These are phyloP conservation scores for Bedellia somnulentella DNA, from an alignment of 2,888 invertebrate genomes.

Conservation along the genomic window DNA sequence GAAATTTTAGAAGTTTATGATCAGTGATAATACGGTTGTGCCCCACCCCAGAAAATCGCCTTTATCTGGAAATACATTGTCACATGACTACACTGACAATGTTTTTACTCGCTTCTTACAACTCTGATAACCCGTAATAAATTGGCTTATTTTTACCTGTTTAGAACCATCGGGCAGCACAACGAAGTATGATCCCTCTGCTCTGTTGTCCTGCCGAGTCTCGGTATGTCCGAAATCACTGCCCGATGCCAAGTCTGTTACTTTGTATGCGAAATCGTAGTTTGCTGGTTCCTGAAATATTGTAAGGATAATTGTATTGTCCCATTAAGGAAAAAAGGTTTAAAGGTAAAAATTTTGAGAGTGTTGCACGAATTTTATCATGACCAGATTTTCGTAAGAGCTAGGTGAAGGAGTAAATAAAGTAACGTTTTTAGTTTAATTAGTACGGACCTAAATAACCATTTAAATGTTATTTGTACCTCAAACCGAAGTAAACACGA, in stretches of 20 bases:
- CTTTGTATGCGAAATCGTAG: constrained; percentile 69
- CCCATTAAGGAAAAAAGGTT: not conserved
- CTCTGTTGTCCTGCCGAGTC: constrained; percentile 62
- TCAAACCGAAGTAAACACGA: too few species aligned
- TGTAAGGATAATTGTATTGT: not conserved
- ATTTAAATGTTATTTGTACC: not conserved
- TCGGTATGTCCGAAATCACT: constrained; percentile 69
- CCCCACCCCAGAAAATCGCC: too few species aligned
- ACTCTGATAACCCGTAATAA: too few species aligned
- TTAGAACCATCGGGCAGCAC: constrained; percentile 69
- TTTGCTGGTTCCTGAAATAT: constrained; percentile 62
- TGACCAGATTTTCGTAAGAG: not conserved
- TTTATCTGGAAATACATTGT: too few species aligned
- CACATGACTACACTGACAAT: too few species aligned
- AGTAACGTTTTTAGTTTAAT: too few species aligned
- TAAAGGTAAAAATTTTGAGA: not conserved
- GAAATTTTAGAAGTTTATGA: too few species aligned
- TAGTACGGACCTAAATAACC: not conserved
- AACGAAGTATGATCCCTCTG: constrained; percentile 67
- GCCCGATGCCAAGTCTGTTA: constrained; percentile 63
- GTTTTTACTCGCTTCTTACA: too few species aligned
- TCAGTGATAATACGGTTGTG: too few species aligned
- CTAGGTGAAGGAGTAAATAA: not conserved
- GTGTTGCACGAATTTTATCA: not conserved
- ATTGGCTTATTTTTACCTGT: constrained; percentile 45